Evolutionary conservation across 2,797 vertebrate species (phyloP), one percentile per base, ranked within the genome.

Genomic region (Chaetodon trifasciatus): DNA sequence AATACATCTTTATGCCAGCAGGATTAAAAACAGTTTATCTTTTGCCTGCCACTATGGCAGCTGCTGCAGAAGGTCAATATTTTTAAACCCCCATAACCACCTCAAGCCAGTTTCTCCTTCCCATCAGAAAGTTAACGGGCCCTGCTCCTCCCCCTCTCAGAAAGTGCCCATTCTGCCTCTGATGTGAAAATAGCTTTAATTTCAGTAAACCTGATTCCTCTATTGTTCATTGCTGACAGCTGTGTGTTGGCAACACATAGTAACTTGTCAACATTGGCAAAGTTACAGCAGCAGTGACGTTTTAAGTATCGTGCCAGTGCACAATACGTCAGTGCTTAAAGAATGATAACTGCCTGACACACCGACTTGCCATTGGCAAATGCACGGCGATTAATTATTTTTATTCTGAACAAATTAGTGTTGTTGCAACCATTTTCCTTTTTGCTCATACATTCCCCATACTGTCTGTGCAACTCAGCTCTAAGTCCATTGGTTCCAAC

Each of bases 241-340:
- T 40, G 57, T 24, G 44, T 49, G 15, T 60, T 60, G 49, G 69
- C 69, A 40, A 50, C 44, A 60, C 56, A 61, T 61, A 5, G 46
- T n/a, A 71, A 50, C 42, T 23, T 58, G 67, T 71, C 40, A 70
- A 60, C 69, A 23, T 35, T 62, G 61, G 61, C 56, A 50, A 39
- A 49, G 21, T 19, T 50, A 40, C 56, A 60, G 68, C 42, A 49
- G 42, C 4, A 35, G 68, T 57, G 53, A 35, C 39, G 13, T 57
- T 24, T 70, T 13, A n/a, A 46, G 39, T 19, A 35, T 55, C 28
- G n/a, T 23, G 42, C n/a, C 28, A 16, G 11, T 70, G 15, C 35
- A 2, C 24, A 21, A 37, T 21, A 10, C 2, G 32, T 58, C 32
- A 58, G 32, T 37, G 56, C 8, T 35, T 35, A 35, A 46, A 12